Evolutionary conservation across 2,797 vertebrate genomes (phyloP), one percentile per base, ranked within the genome.

Genomic region (Myiotriccus ornatus): DNA sequence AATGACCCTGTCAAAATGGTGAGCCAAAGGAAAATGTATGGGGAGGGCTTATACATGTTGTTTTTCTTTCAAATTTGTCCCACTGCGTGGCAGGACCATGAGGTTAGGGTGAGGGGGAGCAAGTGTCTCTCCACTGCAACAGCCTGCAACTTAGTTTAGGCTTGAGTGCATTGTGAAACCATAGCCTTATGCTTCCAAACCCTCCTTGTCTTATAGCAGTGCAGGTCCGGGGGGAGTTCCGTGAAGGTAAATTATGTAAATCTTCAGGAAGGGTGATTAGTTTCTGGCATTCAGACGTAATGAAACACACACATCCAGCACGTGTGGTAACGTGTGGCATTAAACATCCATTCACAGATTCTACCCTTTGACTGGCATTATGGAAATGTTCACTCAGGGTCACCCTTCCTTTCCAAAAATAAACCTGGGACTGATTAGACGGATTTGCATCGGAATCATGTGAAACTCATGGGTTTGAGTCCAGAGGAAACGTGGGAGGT

Each of bases 401-500:
- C 59, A 59, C 55, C 55, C 53, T 32, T 76, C 44, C 60, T 85
- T 80, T 78, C 84, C 69, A 92, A 82, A 87, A 91, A 59, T 77
- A 71, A 86, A 79, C 34, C 73, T 86, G 82, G 76, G 57, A 50
- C 34, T 67, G 19, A 96, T 94, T 91, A 83, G 57, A 90, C 8
- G 71, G 53, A 69, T 92, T 79, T 92, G 91, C 87, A 75, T 59
- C 3, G 3, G 81, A 93, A 81, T 91, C 41, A 64, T 84, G 84
- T 87, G 87, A 94, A 96, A 94, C 47, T 47, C 1, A 1, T 84
- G 83, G 83, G 85, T 91, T 90, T 76, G 37, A 82, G 52, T 74
- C 79, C 74, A 90, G 91, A 81, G 89, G 83, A 96, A 95, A 94
- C 3, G 47, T 96, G 89, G 71, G 93, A 95, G 68, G 90, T 90